phyloP scores from a whole-genome alignment of 2,113 vertebrate genomes.

The Hoplias malabaricus region DNA sequence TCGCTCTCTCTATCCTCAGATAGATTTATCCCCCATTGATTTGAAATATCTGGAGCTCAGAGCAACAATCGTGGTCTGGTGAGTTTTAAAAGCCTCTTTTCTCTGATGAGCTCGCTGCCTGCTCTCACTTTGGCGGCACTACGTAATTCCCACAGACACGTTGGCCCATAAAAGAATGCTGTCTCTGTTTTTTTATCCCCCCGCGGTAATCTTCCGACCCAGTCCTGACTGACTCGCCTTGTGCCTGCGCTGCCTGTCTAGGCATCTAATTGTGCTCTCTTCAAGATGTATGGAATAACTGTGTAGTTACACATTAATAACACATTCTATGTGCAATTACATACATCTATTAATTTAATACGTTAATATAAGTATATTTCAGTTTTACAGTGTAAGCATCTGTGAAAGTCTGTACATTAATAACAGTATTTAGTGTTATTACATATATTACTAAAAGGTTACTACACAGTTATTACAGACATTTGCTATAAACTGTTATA shows the following conservation, averaged over 20 bases:
- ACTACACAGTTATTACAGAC: too few species aligned
- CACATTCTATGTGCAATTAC: too few species aligned
- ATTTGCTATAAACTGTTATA: too few species aligned
- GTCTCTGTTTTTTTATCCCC: slow-evolving; percentile 7
- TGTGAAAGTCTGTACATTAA: too few species aligned
- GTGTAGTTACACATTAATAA: too few species aligned
- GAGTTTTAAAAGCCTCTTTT: slow-evolving; percentile 25
- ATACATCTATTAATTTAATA: too few species aligned
- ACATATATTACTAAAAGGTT: too few species aligned
- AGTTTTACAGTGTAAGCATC: too few species aligned
- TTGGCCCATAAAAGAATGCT: slow-evolving; percentile 18
- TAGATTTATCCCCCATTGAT: slow-evolving; percentile 26
- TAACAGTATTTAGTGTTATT: too few species aligned
- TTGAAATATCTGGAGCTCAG: slow-evolving; percentile 21
- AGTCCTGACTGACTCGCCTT: background rate
- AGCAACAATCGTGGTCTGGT: slow-evolving; percentile 30
- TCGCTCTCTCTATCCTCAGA: background rate
- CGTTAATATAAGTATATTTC: too few species aligned
- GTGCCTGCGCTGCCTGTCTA: background rate
- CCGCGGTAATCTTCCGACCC: background rate
- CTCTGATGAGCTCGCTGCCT: slow-evolving; percentile 8
- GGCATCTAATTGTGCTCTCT: background rate
- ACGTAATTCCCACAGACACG: slow-evolving; percentile 13
- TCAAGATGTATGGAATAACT: too few species aligned
- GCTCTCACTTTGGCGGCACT: background rate